Percentiles rank a stretch among this genome's conserved stretches.
Evolutionary conservation across 2,113 vertebrate species (phyloP).

Genomic region (Agapornis roseicollis): DNA sequence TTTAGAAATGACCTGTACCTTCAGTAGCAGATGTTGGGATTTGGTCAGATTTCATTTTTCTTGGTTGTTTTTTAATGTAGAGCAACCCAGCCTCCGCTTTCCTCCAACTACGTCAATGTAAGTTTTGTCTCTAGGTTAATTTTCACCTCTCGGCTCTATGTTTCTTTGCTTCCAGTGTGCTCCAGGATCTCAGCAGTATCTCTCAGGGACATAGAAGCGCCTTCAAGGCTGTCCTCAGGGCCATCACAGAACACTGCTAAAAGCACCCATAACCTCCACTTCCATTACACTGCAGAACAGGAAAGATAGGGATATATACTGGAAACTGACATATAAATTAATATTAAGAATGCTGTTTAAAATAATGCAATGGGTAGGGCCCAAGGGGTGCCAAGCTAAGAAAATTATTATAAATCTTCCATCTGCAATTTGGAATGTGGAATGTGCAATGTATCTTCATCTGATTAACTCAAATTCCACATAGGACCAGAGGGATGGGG

Average conservation of each 20-base stretch:
- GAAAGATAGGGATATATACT: background rate
- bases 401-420: background rate
- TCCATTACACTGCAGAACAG: background rate
- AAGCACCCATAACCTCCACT: background rate
- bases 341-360: background rate
- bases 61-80: background rate
- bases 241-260: background rate
- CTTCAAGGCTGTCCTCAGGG: background rate
- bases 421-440: background rate
- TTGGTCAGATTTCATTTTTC: background rate
- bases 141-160: background rate
- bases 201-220: background rate
- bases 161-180: background rate
- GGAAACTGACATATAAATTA: background rate
- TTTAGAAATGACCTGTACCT: background rate
- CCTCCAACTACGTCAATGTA: background rate
- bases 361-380: background rate
- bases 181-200: background rate
- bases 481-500: accelerated
- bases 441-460: background rate
- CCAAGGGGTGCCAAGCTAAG: background rate
- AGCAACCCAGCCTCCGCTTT: background rate
- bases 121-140: background rate
- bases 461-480: background rate
- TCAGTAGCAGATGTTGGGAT: background rate